Evolutionary conservation across 2,797 vertebrate genomes (phyloP).

Genomic region (Cirrhinus mrigala): DNA sequence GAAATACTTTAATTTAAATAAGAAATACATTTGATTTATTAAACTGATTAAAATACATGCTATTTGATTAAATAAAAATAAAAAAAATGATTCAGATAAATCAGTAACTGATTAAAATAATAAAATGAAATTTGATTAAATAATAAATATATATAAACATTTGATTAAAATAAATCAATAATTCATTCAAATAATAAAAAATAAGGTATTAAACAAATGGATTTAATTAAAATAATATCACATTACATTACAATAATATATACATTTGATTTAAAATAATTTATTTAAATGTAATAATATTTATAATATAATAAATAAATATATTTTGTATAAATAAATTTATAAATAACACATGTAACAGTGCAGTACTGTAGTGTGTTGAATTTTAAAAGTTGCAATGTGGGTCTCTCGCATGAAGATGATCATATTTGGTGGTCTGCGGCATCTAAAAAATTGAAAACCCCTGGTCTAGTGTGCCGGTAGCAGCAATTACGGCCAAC

Average conservation of each 20-base stretch:
- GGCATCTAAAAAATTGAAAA: background rate
- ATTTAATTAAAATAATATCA: no score
- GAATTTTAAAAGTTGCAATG: background rate
- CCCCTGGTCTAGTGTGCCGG: background rate
- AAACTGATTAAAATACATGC: no score
- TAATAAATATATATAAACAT: no score
- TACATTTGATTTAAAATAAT: background rate
- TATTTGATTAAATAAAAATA: no score
- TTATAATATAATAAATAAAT: no score
- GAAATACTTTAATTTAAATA: background rate
- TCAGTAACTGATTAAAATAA: no score
- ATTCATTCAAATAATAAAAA: background rate
- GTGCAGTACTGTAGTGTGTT: background rate
- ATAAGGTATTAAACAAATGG: no score
- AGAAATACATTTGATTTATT: background rate
- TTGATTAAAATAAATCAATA: background rate
- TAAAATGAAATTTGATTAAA: no score
- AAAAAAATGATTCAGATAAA: no score
- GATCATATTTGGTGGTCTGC: background rate
- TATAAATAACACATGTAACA: background rate
- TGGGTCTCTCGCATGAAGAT: background rate
- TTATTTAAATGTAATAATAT: background rate
- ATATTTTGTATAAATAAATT: background rate
- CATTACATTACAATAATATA: background rate
- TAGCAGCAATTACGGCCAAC: background rate